These are phyloP conservation scores for Cyclina sinensis DNA, from an alignment of 1,140 invertebrate species.

Conservation along the genomic window DNA sequence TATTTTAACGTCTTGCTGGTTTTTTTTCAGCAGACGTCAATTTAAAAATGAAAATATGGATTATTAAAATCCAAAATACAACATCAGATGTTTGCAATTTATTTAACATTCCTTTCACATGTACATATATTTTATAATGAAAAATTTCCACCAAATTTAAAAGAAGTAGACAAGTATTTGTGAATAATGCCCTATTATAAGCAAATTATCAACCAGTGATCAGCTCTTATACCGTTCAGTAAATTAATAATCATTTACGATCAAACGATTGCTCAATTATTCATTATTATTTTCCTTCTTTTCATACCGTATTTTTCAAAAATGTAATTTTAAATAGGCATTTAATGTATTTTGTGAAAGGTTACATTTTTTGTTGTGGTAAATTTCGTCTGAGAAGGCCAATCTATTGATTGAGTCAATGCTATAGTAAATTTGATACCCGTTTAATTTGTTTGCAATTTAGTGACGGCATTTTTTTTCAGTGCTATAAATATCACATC, in stretches of 20 bases:
- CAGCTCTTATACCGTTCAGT: neutral
- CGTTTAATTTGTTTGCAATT: neutral
- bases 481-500: too few species aligned
- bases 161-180: neutral
- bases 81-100: too few species aligned
- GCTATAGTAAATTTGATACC: neutral
- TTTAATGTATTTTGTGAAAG: conserved; percentile 16
- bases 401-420: neutral
- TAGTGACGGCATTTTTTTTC: neutral
- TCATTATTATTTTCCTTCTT: neutral
- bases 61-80: too few species aligned
- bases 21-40: too few species aligned
- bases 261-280: neutral
- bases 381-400: neutral
- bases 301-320: neutral
- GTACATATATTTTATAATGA: too few species aligned
- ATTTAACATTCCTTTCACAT: too few species aligned
- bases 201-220: neutral
- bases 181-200: neutral
- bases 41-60: too few species aligned
- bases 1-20: too few species aligned
- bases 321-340: neutral
- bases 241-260: conserved; percentile 2
- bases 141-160: neutral
- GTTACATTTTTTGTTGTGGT: neutral